These are phyloP conservation scores for Toxotes jaculatrix DNA, from an alignment of 2,113 vertebrate species.

Conservation along the genomic window DNA sequence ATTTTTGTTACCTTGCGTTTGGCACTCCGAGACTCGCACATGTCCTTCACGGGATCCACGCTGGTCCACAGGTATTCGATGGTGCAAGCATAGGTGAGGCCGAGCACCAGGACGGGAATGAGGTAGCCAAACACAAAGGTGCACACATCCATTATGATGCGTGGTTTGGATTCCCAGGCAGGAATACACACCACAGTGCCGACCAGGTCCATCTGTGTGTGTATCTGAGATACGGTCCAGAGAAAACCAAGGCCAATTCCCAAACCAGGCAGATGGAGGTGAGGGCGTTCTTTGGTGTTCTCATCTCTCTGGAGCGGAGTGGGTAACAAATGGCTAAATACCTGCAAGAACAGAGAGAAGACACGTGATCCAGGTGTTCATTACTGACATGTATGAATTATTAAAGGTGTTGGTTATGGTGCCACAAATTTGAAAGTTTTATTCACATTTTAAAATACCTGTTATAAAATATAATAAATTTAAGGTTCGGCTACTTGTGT, in stretches of 20 bases:
- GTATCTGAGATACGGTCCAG: conserved; percentile 91
- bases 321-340: conserved; percentile 92
- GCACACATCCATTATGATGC: conserved; percentile 89
- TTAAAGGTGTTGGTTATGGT: too few species aligned
- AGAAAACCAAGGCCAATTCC: conserved; percentile 87
- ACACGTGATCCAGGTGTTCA: not conserved
- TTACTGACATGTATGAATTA: not conserved
- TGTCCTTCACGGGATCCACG: conserved; percentile 85
- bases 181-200: conserved; percentile 89
- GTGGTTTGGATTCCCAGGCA: conserved; percentile 84
- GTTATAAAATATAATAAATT: too few species aligned
- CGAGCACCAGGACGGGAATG: conserved; percentile 87
- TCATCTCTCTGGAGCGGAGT: conserved; percentile 86
- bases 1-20: conserved; percentile 90
- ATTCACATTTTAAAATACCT: too few species aligned
- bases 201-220: conserved; percentile 85
- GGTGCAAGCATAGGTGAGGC: conserved; percentile 87
- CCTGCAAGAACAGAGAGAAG: conserved; percentile 65
- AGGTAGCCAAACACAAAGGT: conserved; percentile 92
- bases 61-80: conserved; percentile 88
- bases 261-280: conserved; percentile 87
- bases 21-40: conserved; percentile 83
- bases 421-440: too few species aligned
- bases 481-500: too few species aligned
- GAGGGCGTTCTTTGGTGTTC: conserved; percentile 86